phyloP scores from a whole-genome alignment of 1,140 invertebrate species.

The Drosophila funebris region DNA sequence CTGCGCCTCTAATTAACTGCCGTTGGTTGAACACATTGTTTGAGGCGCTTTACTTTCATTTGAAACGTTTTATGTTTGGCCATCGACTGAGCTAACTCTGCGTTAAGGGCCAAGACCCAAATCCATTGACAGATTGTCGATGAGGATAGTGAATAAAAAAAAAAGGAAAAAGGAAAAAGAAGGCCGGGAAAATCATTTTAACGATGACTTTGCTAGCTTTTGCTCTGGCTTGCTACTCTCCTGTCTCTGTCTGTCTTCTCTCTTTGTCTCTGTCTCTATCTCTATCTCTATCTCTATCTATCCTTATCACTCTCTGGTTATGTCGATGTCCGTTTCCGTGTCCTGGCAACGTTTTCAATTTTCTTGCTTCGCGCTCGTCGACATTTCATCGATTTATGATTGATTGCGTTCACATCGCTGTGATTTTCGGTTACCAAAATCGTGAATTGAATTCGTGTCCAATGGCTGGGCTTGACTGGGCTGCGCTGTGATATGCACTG shows the following conservation, averaged over 20 bases:
- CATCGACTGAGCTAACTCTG: not conserved
- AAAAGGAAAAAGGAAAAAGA: not conserved
- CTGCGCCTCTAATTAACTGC: slow-evolving; percentile 45
- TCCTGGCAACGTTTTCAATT: slow-evolving; percentile 68
- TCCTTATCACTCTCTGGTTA: not conserved
- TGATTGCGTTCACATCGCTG: slow-evolving; percentile 69
- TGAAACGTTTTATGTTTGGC: not conserved
- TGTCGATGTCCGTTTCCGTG: slow-evolving; percentile 21
- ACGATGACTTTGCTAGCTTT: slow-evolving; percentile 3
- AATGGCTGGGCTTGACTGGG: not conserved
- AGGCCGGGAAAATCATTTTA: slow-evolving; percentile 37
- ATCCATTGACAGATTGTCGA: slow-evolving; percentile 56
- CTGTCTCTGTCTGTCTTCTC: no score
- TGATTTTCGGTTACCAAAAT: slow-evolving; percentile 75
- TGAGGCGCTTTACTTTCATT: slow-evolving; percentile 30
- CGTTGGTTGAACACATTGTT: slow-evolving; percentile 31
- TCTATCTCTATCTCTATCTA: not conserved
- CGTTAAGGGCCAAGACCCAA: slow-evolving; percentile 6
- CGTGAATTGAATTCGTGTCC: slow-evolving; percentile 68
- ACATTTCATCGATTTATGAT: slow-evolving; percentile 79
- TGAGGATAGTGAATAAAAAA: slow-evolving; percentile 27
- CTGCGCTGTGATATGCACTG: not conserved
- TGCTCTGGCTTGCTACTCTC: not conserved
- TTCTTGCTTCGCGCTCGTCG: slow-evolving; percentile 39
- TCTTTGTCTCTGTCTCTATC: no score